Conservation (phyloP, 2,888 invertebrate species). For the Marronus borbonicus region DNA sequence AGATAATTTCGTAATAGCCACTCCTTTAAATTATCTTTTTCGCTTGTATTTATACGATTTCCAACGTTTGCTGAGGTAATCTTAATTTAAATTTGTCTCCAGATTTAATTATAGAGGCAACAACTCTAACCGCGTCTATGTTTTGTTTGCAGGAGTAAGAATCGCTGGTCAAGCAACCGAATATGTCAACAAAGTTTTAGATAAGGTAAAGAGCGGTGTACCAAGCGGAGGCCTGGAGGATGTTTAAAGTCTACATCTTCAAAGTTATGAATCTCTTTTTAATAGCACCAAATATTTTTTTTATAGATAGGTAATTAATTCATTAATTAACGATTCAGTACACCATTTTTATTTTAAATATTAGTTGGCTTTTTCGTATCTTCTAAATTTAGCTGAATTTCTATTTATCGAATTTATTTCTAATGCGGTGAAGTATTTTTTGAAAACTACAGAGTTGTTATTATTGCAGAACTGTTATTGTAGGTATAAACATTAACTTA, state of each 20-base stretch:
- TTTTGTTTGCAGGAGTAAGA: conserved; percentile 79
- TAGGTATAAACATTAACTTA: conserved; percentile 27
- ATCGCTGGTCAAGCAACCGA: conserved; percentile 95
- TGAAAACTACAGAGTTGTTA: conserved; percentile 8
- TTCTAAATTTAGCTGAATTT: conserved; percentile 28
- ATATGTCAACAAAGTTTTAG: conserved; percentile 93
- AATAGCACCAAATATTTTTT: conserved; percentile 46
- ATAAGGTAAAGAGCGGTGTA: conserved; percentile 87
- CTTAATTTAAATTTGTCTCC: conserved; percentile 36
- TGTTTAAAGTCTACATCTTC: conserved; percentile 51
- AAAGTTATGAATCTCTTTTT: conserved; percentile 42
- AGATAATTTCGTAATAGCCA: no score
- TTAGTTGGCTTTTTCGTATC: conserved; percentile 16
- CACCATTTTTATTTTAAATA: neutral
- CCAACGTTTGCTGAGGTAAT: no score
- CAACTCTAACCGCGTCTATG: neutral
- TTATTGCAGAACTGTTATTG: conserved; percentile 11
- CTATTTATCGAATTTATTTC: conserved; percentile 39
- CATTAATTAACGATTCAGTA: conserved; percentile 4
- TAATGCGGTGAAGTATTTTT: conserved; percentile 38
- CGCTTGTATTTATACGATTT: no score
- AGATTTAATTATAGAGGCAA: neutral
- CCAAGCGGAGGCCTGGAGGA: conserved; percentile 85
- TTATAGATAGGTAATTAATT: conserved; percentile 16
- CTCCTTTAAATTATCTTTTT: no score